Base-by-base conservation (phyloP, 2,113 vertebrate species). In the Furnarius figulus region DNA sequence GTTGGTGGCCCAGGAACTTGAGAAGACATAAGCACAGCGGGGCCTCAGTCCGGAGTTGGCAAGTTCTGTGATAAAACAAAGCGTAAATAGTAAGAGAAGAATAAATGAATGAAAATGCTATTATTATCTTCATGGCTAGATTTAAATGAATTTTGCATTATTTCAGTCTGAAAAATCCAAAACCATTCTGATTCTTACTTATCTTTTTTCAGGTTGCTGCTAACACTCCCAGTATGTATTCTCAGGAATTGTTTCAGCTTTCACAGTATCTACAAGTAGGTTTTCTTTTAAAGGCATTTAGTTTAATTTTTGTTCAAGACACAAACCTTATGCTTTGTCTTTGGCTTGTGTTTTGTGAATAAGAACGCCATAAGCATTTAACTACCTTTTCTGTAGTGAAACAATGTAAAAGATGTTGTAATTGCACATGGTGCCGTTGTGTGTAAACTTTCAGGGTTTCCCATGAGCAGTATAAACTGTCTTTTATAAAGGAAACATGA, bases 211-310 rank as follows among this genome's bases (percentile, higher is more conserved):
- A 99, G 99, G 99, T 99, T 98, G 98, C 99, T 97, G 99, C 99
- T 98, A 99, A 99, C 98, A 99, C 99, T 98, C 99, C 99, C 98
- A 99, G 99, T 98, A 99, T 99, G 99, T 99, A 99, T 98, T 99
- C 99, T 99, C 99, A 99, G 99, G 99, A 99, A 99, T 98, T 99
- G 97, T 99, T 99, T 98, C 99, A 99, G 98, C 99, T 99, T 95
- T 99, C 99, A 97, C 99, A 99, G 98, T 99, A 99, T 99, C 98
- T 99, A 95, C 99, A 99, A 99, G 99, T 99, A 99, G 72, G 65
- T 89, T 84, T 87, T 93, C n/a, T 97, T 86, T 39, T 76, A 21
- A 63, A 15, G 50, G 8, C 10, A 9, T 73, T 91, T 85, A 28
- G 3, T 84, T 77, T 65, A 21, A 40, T 21, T 37, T 76, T 58